A percentile compares a stretch with the other conserved stretches of the same genome.
phyloP scores from a whole-genome alignment of 2,888 invertebrate genomes.

The Lasiommata megera region DNA sequence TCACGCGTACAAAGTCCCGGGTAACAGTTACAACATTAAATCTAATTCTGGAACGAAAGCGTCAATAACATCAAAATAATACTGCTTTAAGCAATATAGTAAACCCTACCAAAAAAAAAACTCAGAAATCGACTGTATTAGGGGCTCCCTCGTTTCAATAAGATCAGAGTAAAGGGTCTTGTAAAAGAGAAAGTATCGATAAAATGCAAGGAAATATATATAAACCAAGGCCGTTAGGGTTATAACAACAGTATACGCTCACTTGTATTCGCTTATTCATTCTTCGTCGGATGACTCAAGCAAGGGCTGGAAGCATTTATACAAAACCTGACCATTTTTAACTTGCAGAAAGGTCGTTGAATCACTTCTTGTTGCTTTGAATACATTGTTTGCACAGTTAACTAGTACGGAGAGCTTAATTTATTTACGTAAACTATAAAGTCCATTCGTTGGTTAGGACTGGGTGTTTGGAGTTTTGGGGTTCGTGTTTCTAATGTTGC shows the following conservation, averaged over 20 bases:
- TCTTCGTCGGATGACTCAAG: constrained; percentile 34
- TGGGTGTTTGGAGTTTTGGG: constrained; percentile 1
- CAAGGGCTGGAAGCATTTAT: constrained; percentile 31
- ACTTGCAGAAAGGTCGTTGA: constrained; percentile 30
- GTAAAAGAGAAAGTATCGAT: constrained; percentile 1
- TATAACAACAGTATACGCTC: neutral
- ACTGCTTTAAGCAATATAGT: too few relatives aligned
- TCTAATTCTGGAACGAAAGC: too few relatives aligned
- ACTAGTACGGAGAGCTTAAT: constrained; percentile 10
- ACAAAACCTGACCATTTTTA: constrained; percentile 32
- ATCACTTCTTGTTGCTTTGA: constrained; percentile 32
- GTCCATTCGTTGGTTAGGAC: neutral
- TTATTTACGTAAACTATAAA: constrained; percentile 13
- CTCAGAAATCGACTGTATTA: too few relatives aligned
- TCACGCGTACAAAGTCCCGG: too few relatives aligned
- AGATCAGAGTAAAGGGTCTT: too few relatives aligned
- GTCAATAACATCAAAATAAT: too few relatives aligned
- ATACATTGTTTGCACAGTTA: constrained; percentile 25
- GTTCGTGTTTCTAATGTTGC: neutral
- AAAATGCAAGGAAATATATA: neutral
- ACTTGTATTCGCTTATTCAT: constrained; percentile 21
- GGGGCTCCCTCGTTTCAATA: too few relatives aligned
- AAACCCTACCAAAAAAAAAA: too few relatives aligned
- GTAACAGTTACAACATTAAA: too few relatives aligned
- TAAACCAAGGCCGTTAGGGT: constrained; percentile 7